Conservation (phyloP, 2,888 invertebrate species). For the Erynnis tages region DNA sequence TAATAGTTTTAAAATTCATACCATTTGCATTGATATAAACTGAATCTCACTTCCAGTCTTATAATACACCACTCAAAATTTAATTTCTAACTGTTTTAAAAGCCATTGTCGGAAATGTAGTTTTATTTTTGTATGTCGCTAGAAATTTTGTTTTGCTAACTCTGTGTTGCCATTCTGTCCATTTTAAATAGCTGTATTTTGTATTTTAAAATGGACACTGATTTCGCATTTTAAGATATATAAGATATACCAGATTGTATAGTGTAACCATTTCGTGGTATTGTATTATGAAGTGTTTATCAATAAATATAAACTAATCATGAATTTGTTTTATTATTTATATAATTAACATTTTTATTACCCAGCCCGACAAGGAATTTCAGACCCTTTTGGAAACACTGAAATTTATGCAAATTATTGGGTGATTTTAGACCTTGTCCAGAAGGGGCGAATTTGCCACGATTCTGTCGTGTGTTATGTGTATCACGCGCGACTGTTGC, state of each 20-base stretch:
- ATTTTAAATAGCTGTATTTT: conserved; percentile 25
- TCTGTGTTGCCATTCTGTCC: conserved; percentile 30
- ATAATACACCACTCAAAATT: too few species aligned
- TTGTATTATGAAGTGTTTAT: conserved; percentile 18
- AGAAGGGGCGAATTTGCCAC: too few species aligned
- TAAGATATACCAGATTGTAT: conserved; percentile 10
- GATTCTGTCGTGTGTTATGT: too few species aligned
- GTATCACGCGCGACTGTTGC: too few species aligned
- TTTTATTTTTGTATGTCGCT: conserved; percentile 16
- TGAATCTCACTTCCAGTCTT: conserved; percentile 3
- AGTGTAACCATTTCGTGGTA: conserved; percentile 19
- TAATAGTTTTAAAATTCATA: neutral
- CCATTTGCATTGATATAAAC: neutral
- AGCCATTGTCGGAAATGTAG: neutral
- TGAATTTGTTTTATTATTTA: conserved; percentile 36
- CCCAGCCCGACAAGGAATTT: too few species aligned
- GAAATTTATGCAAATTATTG: too few species aligned
- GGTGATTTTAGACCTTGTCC: too few species aligned
- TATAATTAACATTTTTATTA: too few species aligned
- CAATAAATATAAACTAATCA: conserved; percentile 23
- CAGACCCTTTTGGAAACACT: too few species aligned
- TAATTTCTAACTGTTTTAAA: neutral
- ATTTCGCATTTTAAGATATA: conserved; percentile 27
- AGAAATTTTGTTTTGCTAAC: conserved; percentile 19
- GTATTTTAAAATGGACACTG: conserved; percentile 22